Evolutionary conservation across 1,140 invertebrate genomes (phyloP).

Genomic region (Phortica variegata): DNA sequence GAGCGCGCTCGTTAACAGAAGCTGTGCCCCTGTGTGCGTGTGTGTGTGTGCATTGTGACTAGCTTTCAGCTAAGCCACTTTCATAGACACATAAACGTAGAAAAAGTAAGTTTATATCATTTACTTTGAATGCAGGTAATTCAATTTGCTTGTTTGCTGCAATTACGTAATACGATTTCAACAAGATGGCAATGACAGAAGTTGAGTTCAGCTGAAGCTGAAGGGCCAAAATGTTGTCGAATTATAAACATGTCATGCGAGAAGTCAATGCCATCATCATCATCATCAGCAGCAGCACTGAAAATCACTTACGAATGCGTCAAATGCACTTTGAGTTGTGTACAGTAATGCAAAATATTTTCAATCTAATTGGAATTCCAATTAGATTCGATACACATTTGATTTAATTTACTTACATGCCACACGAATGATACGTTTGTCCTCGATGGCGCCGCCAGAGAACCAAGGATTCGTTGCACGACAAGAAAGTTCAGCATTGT

Average conservation of each 20-base stretch:
- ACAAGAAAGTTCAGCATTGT: constrained; percentile 79
- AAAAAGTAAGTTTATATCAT: too few species aligned
- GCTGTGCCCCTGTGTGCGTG: too few species aligned
- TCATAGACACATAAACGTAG: too few species aligned
- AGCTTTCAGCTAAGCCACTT: too few species aligned
- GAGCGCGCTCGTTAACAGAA: too few species aligned
- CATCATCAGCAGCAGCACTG: too few species aligned
- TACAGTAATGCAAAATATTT: too few species aligned
- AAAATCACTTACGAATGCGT: constrained; percentile 12
- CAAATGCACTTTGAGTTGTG: not conserved
- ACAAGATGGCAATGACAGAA: constrained; percentile 14
- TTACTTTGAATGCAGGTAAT: constrained; percentile 48
- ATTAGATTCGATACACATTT: constrained; percentile 1
- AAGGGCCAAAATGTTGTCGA: constrained; percentile 16
- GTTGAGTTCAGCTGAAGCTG: not conserved
- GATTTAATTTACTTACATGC: constrained; percentile 72
- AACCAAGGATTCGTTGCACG: constrained; percentile 87
- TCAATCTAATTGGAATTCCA: too few species aligned
- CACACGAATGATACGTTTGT: constrained; percentile 74
- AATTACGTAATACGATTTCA: constrained; percentile 12
- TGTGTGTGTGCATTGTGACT: too few species aligned
- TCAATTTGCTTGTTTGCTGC: constrained; percentile 21
- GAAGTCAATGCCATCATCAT: too few species aligned
- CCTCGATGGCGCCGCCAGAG: constrained; percentile 75
- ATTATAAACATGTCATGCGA: too few species aligned